Evolutionary conservation across 1,140 invertebrate species (phyloP).

Genomic region (honey bee (Apis mellifera)): Amel_HAv3.1 CM009933.2:12557001-12557500

Average conservation of each 20-base stretch:
- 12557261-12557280: not conserved
- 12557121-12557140: constrained; percentile 11
- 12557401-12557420: not conserved
- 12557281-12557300: no score
- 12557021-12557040: constrained; percentile 6
- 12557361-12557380: not conserved
- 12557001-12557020: constrained; percentile 38
- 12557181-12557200: not conserved
- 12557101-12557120: constrained; percentile 9
- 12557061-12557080: constrained; percentile 30
- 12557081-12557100: constrained; percentile 7
- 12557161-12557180: not conserved
- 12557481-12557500: no score
- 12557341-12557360: no score
- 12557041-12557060: constrained; percentile 24
- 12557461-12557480: not conserved
- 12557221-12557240: no score
- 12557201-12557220: not conserved
- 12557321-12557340: no score
- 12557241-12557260: not conserved
- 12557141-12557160: no score
- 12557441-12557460: not conserved
- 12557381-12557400: not conserved
- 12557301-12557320: no score
- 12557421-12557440: no score